Evolutionary conservation across 2,113 vertebrate species (phyloP).

Genomic region (Porphyrio hochstetteri): DNA sequence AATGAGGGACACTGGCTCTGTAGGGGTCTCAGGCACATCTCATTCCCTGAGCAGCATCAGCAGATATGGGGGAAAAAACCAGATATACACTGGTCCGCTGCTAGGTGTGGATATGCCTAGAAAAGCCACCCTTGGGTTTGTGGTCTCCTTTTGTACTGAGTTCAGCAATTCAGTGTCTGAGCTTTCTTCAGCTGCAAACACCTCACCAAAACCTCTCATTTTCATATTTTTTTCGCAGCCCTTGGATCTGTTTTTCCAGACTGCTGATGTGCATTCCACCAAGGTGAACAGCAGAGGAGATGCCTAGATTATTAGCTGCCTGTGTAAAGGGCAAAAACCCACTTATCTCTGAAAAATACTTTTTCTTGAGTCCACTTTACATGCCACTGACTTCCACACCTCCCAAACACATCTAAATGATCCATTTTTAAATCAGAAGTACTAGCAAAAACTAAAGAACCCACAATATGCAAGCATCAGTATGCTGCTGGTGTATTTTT

Average conservation of each 20-base stretch:
- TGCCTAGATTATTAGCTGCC: neutral
- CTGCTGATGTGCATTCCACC: fast-evolving
- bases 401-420: neutral
- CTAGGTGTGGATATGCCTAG: no score
- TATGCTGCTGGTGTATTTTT: neutral
- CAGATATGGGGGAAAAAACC: fast-evolving
- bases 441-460: neutral
- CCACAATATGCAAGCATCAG: neutral
- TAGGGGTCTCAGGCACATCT: neutral
- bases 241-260: neutral
- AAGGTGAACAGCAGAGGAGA: neutral
- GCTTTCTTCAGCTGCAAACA: neutral
- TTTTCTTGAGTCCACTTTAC: neutral
- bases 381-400: neutral
- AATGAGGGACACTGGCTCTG: neutral
- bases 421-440: neutral
- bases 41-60: neutral
- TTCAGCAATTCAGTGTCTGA: neutral
- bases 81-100: neutral
- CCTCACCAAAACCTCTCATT: neutral
- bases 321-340: neutral
- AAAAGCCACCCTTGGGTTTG: fast-evolving
- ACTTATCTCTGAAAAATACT: neutral
- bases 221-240: neutral
- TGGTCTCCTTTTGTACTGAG: neutral